Percentiles rank a stretch among this genome's conserved stretches.
These are phyloP conservation scores for Ostrea denselamellosa DNA, from an alignment of 1,140 invertebrate species.

Conservation along the genomic window DNA sequence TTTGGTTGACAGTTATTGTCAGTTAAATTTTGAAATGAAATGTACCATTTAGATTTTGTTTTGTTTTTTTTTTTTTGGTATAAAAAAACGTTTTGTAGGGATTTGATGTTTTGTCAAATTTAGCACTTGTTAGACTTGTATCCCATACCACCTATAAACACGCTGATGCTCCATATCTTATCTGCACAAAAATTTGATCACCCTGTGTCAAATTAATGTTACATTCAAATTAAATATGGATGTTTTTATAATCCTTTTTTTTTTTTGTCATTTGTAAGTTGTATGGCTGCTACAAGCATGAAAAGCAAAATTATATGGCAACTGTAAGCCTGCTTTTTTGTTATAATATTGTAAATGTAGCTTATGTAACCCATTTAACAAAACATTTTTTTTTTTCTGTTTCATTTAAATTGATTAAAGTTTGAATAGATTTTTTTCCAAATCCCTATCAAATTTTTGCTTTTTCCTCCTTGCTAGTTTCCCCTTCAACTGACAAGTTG, in stretches of 20 bases:
- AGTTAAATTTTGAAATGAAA: slow-evolving; percentile 30
- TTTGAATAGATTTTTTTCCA: background rate
- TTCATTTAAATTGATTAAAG: background rate
- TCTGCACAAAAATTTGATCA: background rate
- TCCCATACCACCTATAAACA: background rate
- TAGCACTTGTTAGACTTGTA: background rate
- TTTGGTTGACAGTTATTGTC: slow-evolving; percentile 19
- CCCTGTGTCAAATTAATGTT: background rate
- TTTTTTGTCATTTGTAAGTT: background rate
- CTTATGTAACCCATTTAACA: slow-evolving; percentile 33
- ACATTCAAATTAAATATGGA: background rate
- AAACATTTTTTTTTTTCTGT: slow-evolving; percentile 7
- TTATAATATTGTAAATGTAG: slow-evolving; percentile 30
- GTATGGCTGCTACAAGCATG: background rate
- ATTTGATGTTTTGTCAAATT: background rate
- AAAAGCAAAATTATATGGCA: slow-evolving; percentile 17
- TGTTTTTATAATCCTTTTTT: background rate
- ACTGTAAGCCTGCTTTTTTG: slow-evolving; percentile 26
- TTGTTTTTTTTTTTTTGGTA: background rate
- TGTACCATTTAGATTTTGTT: slow-evolving; percentile 7
- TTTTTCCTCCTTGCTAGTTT: slow-evolving; percentile 57
- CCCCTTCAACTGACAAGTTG: slow-evolving; percentile 51
- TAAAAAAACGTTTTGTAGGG: background rate
- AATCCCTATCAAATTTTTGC: slow-evolving; percentile 46
- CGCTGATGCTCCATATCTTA: background rate